Conservation (phyloP, 2,888 invertebrate genomes). For the Athetis lepigone region DNA sequence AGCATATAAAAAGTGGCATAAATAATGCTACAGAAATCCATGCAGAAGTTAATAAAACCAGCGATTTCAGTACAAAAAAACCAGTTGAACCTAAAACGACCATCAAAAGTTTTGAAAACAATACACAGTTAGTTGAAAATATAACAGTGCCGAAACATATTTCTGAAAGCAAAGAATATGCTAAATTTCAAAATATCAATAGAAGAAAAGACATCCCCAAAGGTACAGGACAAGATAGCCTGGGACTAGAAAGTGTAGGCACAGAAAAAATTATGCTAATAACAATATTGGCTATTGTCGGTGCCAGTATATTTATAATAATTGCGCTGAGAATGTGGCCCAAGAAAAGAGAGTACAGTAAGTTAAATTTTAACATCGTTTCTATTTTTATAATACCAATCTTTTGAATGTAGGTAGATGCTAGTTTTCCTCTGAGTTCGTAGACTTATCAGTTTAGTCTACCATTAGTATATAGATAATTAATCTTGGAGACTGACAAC, state of each 20-base stretch:
- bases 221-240: neutral
- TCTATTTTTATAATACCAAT: no score
- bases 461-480: no score
- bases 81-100: neutral
- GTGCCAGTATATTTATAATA: constrained; percentile 12
- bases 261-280: constrained; percentile 28
- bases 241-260: neutral
- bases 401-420: no score
- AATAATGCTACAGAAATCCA: constrained; percentile 1
- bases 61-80: neutral
- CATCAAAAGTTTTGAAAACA: neutral
- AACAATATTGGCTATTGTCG: constrained; percentile 16
- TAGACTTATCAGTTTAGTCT: no score
- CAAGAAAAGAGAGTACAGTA: constrained; percentile 26
- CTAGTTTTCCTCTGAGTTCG: no score
- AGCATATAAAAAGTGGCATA: neutral
- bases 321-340: constrained; percentile 4
- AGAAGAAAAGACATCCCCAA: constrained; percentile 26
- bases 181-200: neutral
- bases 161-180: neutral
- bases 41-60: neutral
- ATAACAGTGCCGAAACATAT: neutral
- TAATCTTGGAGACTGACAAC: no score
- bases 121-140: neutral
- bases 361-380: no score